These are phyloP conservation scores for Amblyopsis hoosieri DNA, from an alignment of 2,797 vertebrate species.

Conservation along the genomic window DNA sequence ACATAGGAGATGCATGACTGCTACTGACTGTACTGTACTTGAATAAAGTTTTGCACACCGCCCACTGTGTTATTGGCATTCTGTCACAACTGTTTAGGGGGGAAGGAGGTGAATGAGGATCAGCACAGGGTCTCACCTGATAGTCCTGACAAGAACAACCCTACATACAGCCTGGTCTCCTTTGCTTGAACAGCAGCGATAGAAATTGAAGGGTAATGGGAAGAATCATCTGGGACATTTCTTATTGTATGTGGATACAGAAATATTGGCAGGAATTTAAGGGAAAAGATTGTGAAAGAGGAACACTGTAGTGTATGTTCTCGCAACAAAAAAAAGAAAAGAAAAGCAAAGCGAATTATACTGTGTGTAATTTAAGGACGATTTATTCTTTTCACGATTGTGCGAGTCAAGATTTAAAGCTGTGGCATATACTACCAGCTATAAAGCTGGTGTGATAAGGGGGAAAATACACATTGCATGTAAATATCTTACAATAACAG, in stretches of 20 bases:
- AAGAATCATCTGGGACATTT: background rate
- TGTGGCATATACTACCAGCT: slow-evolving; percentile 27
- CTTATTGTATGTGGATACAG: background rate
- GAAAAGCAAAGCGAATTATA: background rate
- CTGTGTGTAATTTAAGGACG: slow-evolving; percentile 3
- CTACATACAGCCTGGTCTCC: slow-evolving; percentile 55
- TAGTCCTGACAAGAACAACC: slow-evolving; percentile 51
- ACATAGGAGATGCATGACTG: slow-evolving; percentile 5
- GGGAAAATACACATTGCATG: slow-evolving; percentile 14
- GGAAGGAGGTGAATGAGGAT: background rate
- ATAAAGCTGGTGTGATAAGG: slow-evolving; percentile 46
- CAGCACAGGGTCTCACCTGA: slow-evolving; percentile 55
- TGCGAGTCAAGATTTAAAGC: slow-evolving; percentile 26
- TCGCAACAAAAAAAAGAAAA: background rate
- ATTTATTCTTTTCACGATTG: background rate
- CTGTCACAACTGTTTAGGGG: slow-evolving; percentile 63
- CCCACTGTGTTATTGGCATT: slow-evolving; percentile 66
- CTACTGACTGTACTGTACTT: background rate
- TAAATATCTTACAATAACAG: slow-evolving; percentile 25
- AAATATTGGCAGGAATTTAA: background rate
- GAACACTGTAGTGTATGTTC: background rate
- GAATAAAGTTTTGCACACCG: slow-evolving; percentile 44
- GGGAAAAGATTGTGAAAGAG: background rate
- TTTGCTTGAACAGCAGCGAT: slow-evolving; percentile 35
- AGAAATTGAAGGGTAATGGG: slow-evolving; percentile 50